Evolutionary conservation across 1,140 invertebrate species (phyloP).

Genomic region (Eriosoma lanigerum): DNA sequence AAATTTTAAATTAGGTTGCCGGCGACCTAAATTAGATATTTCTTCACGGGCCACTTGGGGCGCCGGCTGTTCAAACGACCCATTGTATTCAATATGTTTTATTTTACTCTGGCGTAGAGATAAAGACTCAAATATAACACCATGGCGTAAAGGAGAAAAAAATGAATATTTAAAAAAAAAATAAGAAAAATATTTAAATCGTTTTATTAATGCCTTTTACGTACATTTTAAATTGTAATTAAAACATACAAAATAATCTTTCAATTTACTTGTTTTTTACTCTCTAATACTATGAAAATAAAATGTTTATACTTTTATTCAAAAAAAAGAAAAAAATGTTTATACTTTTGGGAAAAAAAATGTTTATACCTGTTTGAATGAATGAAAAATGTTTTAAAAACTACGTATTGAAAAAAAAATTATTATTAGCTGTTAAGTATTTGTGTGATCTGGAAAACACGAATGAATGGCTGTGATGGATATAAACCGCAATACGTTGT

Average conservation of each 20-base stretch:
- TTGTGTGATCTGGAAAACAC: neutral
- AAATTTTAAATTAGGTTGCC: neutral
- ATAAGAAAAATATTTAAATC: no score
- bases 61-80: neutral
- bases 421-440: no score
- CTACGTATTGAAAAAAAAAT: no score
- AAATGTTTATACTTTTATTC: no score
- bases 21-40: no score
- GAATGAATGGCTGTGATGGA: neutral
- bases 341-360: no score
- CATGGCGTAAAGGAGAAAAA: constrained; percentile 20
- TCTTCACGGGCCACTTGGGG: neutral
- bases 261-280: neutral
- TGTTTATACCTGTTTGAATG: no score
- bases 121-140: no score
- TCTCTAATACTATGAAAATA: neutral
- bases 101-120: neutral
- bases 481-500: neutral
- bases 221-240: no score
- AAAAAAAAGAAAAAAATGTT: no score
- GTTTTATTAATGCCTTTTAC: neutral
- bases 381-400: no score
- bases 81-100: neutral
- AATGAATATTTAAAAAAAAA: neutral
- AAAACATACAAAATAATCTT: neutral